Evolutionary conservation across 2,888 invertebrate species (phyloP), one percentile per base, ranked within the genome.

Genomic region (Arrhopalites spinosus): DNA sequence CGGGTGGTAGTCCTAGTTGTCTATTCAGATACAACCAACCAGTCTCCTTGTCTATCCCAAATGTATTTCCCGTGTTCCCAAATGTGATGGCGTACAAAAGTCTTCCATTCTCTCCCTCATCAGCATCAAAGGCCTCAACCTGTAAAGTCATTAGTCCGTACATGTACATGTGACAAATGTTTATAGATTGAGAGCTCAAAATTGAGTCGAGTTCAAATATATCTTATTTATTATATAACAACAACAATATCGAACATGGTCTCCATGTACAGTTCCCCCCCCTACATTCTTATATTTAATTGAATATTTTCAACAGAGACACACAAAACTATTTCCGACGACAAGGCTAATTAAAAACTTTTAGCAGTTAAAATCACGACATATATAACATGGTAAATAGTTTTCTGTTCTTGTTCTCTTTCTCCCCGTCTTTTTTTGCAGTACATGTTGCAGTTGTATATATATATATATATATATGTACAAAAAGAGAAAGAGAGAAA

Each of bases 51-150:
- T 97, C 94, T 79, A 96, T 92, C 47, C 88, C 87, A 87, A 97
- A 97, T 68, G 91, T 90, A 83, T 93, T 94, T 64, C 93, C 95
- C 70, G 95, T 92, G 87, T 97, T 95, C 0, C 92, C 92, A 88
- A 94, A 93, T 36, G 91, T 90, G 83, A 97, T 93, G 64, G 94
- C 91, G 87, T 96, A 97, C 0, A 89, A 89, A 68, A 94, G 88
- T 81, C 90, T 88, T 0, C 93, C 93, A 85, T 94, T 94, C 77
- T 90, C 89, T 0, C 91, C 96, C 80, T 91, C 91, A 86, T 95
- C 96, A 78, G 90, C 89, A 86, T 95, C 95, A 50, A 92, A 90
- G 43, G 95, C 95, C 71, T 81, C 80, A 59, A 82, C 78, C 82
- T 82, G 61, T n/a, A 77, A 71, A 27, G 11, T 73, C 20, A 27